Conservation (phyloP, 2,888 invertebrate species). For the Antheraea yamamai region DNA sequence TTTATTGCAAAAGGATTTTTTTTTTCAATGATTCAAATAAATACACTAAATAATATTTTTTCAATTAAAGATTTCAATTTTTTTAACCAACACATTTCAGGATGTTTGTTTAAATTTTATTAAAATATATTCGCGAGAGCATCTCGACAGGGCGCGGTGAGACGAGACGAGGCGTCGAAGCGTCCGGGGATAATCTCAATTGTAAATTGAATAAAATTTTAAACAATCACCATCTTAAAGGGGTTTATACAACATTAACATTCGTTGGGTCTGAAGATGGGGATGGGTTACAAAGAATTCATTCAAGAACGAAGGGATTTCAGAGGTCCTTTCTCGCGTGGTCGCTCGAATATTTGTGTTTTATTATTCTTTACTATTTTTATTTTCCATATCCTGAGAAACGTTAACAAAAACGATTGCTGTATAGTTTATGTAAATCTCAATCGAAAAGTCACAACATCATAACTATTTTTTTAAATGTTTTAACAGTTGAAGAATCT, state of each 20-base stretch:
- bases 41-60: neutral
- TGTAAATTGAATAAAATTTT: constrained; percentile 62
- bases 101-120: constrained; percentile 51
- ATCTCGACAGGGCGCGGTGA: constrained; percentile 26
- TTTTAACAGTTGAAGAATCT: too few relatives aligned
- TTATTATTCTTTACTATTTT: neutral
- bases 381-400: neutral
- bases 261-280: constrained; percentile 37
- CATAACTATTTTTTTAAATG: neutral
- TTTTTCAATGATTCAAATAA: too few relatives aligned
- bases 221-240: constrained; percentile 60
- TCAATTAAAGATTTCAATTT: neutral
- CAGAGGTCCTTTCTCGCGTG: constrained; percentile 1
- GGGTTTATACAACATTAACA: constrained; percentile 55
- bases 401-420: neutral
- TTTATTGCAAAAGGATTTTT: too few relatives aligned
- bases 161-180: constrained; percentile 26
- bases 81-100: constrained; percentile 19
- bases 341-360: neutral
- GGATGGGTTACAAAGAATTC: constrained; percentile 38
- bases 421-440: neutral
- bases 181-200: constrained; percentile 53
- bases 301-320: constrained; percentile 18
- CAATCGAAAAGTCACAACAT: neutral
- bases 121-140: constrained; percentile 44